A percentile compares a stretch with the other conserved stretches of the same genome.
These are phyloP conservation scores for Mystacornis crossleyi DNA, from an alignment of 2,113 vertebrate species.

Conservation along the genomic window DNA sequence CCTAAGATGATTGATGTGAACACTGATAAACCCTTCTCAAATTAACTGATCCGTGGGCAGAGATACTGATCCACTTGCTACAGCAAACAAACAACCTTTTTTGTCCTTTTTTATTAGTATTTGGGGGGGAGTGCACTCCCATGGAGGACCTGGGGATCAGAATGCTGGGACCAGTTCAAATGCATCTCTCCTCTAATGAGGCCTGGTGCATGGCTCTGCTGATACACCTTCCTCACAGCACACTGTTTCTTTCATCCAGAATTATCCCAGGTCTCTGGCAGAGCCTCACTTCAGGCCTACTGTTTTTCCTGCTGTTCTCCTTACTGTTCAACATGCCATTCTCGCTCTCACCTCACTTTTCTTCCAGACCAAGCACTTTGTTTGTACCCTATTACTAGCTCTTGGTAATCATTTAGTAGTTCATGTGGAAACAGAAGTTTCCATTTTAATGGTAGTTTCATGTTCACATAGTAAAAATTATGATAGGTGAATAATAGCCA, in stretches of 20 bases:
- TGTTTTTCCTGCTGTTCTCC: neutral
- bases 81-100: neutral
- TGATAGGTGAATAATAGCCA: neutral
- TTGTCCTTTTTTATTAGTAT: neutral
- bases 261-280: neutral
- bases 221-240: neutral
- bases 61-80: neutral
- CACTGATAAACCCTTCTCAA: neutral
- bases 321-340: neutral
- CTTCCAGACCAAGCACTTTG: neutral
- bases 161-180: neutral
- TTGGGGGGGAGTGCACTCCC: neutral
- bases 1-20: neutral
- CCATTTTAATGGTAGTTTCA: neutral
- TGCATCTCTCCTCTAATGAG: neutral
- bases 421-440: neutral
- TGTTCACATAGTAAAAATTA: neutral
- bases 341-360: neutral
- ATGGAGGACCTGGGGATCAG: neutral
- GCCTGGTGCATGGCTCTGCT: neutral
- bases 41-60: neutral
- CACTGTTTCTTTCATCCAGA: neutral
- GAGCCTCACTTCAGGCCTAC: neutral
- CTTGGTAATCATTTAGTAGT: neutral
- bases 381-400: neutral